phyloP scores from a whole-genome alignment of 2,113 vertebrate species.

The Arenaria interpres region DNA sequence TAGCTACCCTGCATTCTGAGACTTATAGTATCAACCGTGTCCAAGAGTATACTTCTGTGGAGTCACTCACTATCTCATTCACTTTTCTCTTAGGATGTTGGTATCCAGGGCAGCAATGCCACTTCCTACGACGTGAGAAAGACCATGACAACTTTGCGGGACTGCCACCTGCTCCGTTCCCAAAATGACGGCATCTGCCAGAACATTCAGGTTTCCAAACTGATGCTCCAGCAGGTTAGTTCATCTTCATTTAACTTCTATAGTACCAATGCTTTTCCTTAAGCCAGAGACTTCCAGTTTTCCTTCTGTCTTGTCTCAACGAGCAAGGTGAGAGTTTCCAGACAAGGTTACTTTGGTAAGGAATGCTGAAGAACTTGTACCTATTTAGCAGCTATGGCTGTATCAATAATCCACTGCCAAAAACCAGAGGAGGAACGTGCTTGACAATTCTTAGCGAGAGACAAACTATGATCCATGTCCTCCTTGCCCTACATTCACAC shows the following conservation, averaged over 20 bases:
- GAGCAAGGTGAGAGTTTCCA: background rate
- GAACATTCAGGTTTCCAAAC: background rate
- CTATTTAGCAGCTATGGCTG: background rate
- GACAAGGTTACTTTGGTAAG: background rate
- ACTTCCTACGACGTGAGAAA: slow-evolving; percentile 37
- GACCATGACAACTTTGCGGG: background rate
- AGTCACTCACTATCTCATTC: background rate
- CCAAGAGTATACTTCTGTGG: background rate
- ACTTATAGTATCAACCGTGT: background rate
- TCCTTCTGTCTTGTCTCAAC: background rate
- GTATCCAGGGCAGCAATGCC: slow-evolving; percentile 16
- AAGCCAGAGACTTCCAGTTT: background rate
- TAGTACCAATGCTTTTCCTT: background rate
- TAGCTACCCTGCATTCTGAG: background rate
- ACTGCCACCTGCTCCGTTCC: background rate
- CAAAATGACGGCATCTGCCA: slow-evolving; percentile 15
- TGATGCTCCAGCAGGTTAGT: slow-evolving; percentile 51
- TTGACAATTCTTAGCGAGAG: background rate
- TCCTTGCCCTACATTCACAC: background rate
- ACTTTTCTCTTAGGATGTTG: slow-evolving; percentile 32
- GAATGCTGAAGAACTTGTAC: background rate
- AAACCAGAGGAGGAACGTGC: background rate
- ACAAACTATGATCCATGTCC: background rate
- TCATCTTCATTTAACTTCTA: background rate
- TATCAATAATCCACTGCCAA: background rate